Evolutionary conservation across 2,888 invertebrate genomes (phyloP), one percentile per base, ranked within the genome.

Genomic region (Agonopterix arenella): DNA sequence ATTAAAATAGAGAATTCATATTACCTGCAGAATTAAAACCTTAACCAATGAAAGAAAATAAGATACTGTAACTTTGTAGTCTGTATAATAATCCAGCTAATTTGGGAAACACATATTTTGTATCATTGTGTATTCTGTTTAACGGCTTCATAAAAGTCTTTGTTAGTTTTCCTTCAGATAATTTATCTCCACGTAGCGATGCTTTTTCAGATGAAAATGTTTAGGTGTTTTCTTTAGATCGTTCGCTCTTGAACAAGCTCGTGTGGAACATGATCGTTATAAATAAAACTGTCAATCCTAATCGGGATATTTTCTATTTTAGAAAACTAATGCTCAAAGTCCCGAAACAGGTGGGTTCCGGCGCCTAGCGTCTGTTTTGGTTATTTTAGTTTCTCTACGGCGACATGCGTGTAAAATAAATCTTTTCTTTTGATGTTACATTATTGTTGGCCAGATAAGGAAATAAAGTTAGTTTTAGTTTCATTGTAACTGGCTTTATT

Each of bases 271-370:
- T n/a, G 40, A 5, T 5, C n/a, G 40, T 46, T 47, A 60, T 61
- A 73, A 78, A 82, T 80, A 80, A 76, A 73, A 68, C 70, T 80
- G 80, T 80, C 84, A 76, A 62, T 73, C 66, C 62, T 51, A 64
- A 70, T 69, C 59, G 54, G 67, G 61, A 68, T 70, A 71, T 70
- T 71, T 74, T 72, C 78, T 80, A 79, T 78, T 77, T 73, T 62
- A 58, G 70, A 69, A 62, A 74, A 73, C 69, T 68, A 68, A 77
- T 69, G 69, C 56, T 68, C 64, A 61, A 66, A 74, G 69, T 82
- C 56, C 68, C 64, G 62, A 66, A 74, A 69, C 83, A 83, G 83
- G 83, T 84, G 82, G 66, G 71, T 68, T 70, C 66, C 66, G 68
- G 73, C 67, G 64, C 64, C 63, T 52, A 52, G 54, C 53, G 60